These are phyloP conservation scores for Apis dorsata DNA, from an alignment of 1,140 invertebrate species.

Conservation along the genomic window DNA sequence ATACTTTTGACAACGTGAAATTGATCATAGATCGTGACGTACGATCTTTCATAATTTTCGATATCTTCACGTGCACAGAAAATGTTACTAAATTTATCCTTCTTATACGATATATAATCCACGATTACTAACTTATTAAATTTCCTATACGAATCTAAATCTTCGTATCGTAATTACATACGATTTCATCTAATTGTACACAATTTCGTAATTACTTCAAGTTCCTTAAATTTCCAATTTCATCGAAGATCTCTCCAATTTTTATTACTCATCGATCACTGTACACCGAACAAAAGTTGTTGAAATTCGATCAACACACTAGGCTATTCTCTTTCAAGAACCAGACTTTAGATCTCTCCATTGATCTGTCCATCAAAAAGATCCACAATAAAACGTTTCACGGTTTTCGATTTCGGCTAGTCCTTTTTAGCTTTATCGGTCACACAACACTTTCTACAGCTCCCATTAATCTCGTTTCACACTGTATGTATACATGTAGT, in stretches of 20 bases:
- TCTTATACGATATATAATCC: not conserved
- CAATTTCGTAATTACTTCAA: not conserved
- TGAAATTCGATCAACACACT: not conserved
- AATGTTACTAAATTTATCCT: not conserved
- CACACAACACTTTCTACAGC: constrained; percentile 43
- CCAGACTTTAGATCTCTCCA: not conserved
- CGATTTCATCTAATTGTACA: not conserved
- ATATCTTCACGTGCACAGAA: not conserved
- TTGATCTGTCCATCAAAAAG: not conserved
- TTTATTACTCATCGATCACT: constrained; percentile 7
- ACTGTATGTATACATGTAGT: constrained; percentile 36
- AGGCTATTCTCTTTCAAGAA: not conserved
- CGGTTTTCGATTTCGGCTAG: constrained; percentile 16
- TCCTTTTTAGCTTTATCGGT: constrained; percentile 39
- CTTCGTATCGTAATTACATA: not conserved
- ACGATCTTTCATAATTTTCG: not conserved
- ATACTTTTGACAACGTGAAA: not conserved
- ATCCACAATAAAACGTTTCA: constrained; percentile 8
- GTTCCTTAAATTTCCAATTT: not conserved
- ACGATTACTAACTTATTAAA: not conserved
- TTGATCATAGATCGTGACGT: not conserved
- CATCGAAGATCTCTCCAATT: not conserved
- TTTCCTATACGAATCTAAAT: not conserved
- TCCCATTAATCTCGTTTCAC: constrained; percentile 16
- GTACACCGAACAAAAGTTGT: not conserved